Evolutionary conservation across 2,113 vertebrate species (phyloP).

Genomic region (Scortum barcoo): DNA sequence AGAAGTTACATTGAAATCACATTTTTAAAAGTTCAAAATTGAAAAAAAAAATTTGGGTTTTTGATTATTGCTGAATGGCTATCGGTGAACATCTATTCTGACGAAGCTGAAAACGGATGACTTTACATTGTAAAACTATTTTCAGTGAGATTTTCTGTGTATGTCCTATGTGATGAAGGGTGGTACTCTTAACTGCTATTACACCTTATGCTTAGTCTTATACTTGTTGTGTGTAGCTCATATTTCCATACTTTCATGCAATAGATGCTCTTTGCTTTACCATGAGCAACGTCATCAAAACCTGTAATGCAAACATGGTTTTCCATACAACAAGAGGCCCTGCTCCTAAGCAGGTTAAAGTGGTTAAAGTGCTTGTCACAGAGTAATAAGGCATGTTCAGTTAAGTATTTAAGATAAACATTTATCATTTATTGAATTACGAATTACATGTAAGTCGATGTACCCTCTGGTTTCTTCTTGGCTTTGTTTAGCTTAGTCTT

Average conservation of each 20-base stretch:
- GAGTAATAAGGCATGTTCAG: neutral
- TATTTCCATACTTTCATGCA: neutral
- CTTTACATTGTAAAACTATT: neutral
- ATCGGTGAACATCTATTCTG: neutral
- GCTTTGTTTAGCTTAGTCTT: neutral
- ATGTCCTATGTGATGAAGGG: neutral
- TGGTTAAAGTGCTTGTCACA: neutral
- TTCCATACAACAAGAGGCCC: neutral
- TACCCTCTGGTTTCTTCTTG: neutral
- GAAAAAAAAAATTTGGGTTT: neutral
- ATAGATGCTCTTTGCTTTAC: neutral
- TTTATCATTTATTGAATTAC: neutral
- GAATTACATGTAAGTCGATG: no score
- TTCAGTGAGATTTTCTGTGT: neutral
- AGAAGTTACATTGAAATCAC: slow-evolving; percentile 9
- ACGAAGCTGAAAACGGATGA: neutral
- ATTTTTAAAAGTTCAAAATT: slow-evolving; percentile 27
- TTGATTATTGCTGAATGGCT: no score
- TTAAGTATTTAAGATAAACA: neutral
- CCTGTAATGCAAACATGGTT: neutral
- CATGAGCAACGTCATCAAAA: neutral
- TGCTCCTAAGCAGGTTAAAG: neutral
- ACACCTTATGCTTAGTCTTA: neutral
- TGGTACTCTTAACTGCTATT: neutral
- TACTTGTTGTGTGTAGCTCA: neutral